These are phyloP conservation scores for Malacoraja senta DNA, from an alignment of 2,797 vertebrate species.

Conservation along the genomic window DNA sequence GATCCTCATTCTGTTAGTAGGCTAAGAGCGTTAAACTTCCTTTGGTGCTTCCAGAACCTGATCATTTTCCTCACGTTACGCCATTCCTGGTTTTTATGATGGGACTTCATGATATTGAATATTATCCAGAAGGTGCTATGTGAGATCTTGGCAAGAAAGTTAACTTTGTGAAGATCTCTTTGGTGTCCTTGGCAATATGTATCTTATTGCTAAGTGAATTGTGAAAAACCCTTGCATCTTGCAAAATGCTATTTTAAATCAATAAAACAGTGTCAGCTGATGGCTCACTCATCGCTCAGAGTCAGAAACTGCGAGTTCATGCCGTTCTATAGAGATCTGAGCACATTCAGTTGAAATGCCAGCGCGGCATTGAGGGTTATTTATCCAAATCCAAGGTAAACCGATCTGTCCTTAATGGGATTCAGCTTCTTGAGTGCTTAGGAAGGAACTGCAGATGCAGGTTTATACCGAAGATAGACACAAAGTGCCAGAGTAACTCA, in stretches of 20 bases:
- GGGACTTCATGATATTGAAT: neutral
- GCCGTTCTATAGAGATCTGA: neutral
- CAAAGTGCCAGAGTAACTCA: no score
- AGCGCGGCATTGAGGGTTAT: no score
- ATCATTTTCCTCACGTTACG: neutral
- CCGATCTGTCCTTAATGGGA: no score
- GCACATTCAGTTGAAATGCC: neutral
- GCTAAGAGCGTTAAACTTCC: neutral
- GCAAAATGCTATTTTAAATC: neutral
- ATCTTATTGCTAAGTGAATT: neutral
- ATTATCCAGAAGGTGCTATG: neutral
- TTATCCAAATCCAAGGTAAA: no score
- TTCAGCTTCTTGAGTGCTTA: no score
- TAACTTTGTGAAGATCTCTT: neutral
- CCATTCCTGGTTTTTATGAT: neutral
- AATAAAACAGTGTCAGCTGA: neutral
- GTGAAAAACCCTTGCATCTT: neutral
- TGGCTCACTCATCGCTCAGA: neutral
- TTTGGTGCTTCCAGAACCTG: neutral
- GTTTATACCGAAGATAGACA: no score
- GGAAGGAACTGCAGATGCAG: no score
- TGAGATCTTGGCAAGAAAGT: neutral
- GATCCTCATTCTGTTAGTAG: conserved; percentile 59
- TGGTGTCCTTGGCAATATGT: neutral
- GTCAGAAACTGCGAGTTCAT: neutral